A percentile compares a stretch with the other conserved stretches of the same genome.
Conservation (phyloP, 2,113 vertebrate genomes). For the Tachycineta bicolor region DNA sequence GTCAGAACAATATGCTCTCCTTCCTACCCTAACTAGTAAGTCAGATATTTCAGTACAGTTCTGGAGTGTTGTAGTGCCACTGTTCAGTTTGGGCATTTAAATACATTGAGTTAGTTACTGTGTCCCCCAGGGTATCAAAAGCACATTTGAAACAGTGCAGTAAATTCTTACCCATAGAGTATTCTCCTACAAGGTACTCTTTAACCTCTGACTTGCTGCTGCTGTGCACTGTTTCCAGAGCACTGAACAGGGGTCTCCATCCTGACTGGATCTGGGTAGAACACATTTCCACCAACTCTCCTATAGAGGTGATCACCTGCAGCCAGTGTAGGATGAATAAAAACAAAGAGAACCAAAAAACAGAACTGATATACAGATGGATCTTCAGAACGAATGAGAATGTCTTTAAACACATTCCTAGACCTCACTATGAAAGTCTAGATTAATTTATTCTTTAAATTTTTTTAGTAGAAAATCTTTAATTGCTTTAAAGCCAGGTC, state of each 20-base stretch:
- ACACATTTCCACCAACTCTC: conserved; percentile 96
- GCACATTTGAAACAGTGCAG: background rate
- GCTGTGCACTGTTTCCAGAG: conserved; percentile 90
- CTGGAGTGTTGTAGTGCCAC: background rate
- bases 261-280: conserved; percentile 95
- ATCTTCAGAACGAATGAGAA: background rate
- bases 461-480: background rate
- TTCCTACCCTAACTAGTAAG: background rate
- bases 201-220: conserved; percentile 89
- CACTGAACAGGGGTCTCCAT: conserved; percentile 96
- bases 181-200: conserved; percentile 93
- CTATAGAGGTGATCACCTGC: conserved; percentile 94
- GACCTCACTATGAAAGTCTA: background rate
- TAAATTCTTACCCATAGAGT: conserved; percentile 86
- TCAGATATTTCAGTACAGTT: background rate
- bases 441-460: background rate
- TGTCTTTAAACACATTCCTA: background rate
- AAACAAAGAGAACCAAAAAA: background rate
- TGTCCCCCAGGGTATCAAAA: background rate
- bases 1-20: background rate
- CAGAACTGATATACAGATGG: background rate
- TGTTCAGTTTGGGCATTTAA: background rate
- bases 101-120: background rate
- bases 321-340: background rate
- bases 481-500: background rate